A percentile compares a stretch with the other conserved stretches of the same genome.
Conservation (phyloP, 2,888 invertebrate genomes). For the Nasonovia ribisnigri region DNA sequence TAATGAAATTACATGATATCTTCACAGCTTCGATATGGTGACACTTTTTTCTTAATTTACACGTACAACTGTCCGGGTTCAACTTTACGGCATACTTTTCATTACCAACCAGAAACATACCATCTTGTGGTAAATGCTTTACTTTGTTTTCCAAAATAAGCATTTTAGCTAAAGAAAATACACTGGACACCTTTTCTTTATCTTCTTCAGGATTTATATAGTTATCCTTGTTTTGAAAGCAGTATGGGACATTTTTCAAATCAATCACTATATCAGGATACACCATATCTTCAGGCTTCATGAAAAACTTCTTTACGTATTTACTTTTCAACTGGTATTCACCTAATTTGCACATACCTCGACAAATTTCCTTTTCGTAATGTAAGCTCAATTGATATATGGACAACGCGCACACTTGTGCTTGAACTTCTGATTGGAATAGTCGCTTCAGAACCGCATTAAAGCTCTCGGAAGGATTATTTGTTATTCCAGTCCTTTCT, state of each 20-base stretch:
- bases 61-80: background rate
- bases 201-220: background rate
- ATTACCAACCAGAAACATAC: background rate
- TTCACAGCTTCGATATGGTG: conserved; percentile 1
- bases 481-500: conserved; percentile 9
- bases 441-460: conserved; percentile 6
- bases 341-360: conserved; percentile 8
- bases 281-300: conserved; percentile 16
- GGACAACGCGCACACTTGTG: background rate
- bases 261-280: background rate
- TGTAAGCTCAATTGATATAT: background rate
- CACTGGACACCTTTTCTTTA: background rate
- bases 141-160: conserved; percentile 13
- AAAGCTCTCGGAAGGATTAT: conserved; percentile 15
- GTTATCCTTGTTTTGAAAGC: background rate
- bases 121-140: background rate
- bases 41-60: background rate
- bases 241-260: background rate
- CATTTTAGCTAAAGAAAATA: background rate
- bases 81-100: background rate
- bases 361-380: background rate
- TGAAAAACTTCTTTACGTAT: background rate
- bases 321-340: conserved; percentile 7
- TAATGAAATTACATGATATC: background rate
- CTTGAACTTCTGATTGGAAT: background rate